phyloP scores from a whole-genome alignment of 2,888 invertebrate genomes.

The Eupithecia insigniata region DNA sequence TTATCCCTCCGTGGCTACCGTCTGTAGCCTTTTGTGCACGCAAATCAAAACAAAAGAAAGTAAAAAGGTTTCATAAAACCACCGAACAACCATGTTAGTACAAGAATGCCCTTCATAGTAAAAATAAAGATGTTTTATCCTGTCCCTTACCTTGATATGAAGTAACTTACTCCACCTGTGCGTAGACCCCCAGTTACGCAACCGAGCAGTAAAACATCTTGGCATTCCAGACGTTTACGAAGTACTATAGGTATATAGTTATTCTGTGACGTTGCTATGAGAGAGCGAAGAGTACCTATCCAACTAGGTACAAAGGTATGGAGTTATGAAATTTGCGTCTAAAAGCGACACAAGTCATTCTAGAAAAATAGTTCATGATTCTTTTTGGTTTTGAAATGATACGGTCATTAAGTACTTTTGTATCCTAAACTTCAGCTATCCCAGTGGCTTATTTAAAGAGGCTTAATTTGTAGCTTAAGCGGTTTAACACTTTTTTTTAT shows the following conservation, averaged over 20 bases:
- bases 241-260: not conserved
- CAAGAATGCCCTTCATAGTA: not conserved
- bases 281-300: not conserved
- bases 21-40: not conserved
- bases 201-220: constrained; percentile 31
- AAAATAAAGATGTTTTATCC: constrained; percentile 8
- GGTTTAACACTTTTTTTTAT: too few relatives aligned
- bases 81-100: not conserved
- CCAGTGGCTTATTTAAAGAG: not conserved
- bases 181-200: constrained; percentile 22
- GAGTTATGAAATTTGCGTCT: not conserved
- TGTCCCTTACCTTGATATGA: constrained; percentile 13
- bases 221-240: constrained; percentile 17
- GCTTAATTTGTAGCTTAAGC: too few relatives aligned
- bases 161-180: constrained; percentile 28
- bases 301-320: not conserved
- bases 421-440: too few relatives aligned
- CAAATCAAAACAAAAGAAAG: not conserved
- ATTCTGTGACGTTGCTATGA: constrained; percentile 1
- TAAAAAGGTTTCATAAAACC: not conserved
- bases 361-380: not conserved
- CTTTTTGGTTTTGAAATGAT: not conserved
- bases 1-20: not conserved
- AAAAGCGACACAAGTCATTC: not conserved
- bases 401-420: not conserved